Evolutionary conservation across 2,797 vertebrate genomes (phyloP).

Genomic region (Fistularia tabacaria): DNA sequence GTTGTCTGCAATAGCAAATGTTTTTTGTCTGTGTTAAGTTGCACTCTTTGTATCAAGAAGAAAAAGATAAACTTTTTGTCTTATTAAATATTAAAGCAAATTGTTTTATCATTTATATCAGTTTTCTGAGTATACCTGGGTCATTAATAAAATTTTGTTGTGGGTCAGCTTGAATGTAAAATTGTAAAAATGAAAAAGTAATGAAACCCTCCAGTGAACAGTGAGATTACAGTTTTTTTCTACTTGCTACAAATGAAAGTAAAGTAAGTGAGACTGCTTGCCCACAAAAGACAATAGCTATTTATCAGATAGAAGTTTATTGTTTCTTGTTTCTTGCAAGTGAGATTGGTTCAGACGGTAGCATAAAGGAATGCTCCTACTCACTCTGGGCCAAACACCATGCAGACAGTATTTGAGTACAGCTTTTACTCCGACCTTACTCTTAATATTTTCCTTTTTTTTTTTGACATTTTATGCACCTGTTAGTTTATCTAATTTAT

Average conservation of each 20-base stretch:
- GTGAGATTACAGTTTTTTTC: conserved; percentile 5
- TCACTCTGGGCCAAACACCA: too few species aligned
- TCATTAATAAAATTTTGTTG: neutral
- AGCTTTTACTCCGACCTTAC: too few species aligned
- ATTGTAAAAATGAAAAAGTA: neutral
- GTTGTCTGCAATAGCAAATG: conserved; percentile 25
- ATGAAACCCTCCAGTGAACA: conserved; percentile 5
- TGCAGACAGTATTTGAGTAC: too few species aligned
- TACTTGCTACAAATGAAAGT: conserved; percentile 4
- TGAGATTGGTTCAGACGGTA: conserved; percentile 5
- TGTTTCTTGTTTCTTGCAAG: conserved; percentile 4
- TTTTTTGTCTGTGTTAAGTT: conserved; percentile 24
- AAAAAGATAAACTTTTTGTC: conserved; percentile 26
- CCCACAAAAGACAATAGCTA: neutral
- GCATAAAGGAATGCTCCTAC: too few species aligned
- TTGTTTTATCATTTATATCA: conserved; percentile 4
- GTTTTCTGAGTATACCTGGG: conserved; percentile 6
- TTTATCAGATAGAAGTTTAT: neutral
- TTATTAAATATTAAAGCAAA: neutral
- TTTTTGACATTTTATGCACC: too few species aligned
- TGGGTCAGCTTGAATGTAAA: conserved; percentile 14
- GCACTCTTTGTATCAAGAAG: conserved; percentile 24
- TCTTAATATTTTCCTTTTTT: too few species aligned
- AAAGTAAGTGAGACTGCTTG: conserved; percentile 2
- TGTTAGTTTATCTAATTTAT: too few species aligned